Evolutionary conservation across 2,797 vertebrate genomes (phyloP).

Genomic region (Prunella strophiata): DNA sequence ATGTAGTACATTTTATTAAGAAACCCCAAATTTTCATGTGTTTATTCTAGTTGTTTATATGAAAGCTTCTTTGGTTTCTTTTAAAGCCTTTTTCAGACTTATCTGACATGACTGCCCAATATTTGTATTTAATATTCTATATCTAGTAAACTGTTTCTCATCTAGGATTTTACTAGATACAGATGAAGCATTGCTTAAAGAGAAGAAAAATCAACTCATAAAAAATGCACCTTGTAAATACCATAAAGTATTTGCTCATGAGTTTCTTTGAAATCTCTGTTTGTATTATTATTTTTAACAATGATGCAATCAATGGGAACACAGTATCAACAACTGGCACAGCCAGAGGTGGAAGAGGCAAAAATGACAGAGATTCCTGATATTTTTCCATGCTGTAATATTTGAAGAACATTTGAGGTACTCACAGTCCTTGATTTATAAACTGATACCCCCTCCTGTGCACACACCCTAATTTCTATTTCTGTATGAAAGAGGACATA

Average conservation of each 20-base stretch:
- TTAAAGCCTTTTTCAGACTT: neutral
- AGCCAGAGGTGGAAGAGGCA: neutral
- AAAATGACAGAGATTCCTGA: neutral
- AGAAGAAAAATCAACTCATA: conserved; percentile 58
- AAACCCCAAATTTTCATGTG: conserved; percentile 2
- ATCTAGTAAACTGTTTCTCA: conserved; percentile 40
- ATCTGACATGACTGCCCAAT: neutral
- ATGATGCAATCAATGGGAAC: neutral
- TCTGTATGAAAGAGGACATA: neutral
- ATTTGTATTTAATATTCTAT: conserved; percentile 33
- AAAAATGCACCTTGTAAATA: conserved; percentile 71
- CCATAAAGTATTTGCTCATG: conserved; percentile 40
- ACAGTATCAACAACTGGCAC: neutral
- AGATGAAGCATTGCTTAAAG: conserved; percentile 30
- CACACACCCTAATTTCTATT: neutral
- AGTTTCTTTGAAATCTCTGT: conserved; percentile 49
- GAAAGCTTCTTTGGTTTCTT: conserved; percentile 22
- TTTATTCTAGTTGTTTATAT: conserved; percentile 29
- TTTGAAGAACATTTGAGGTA: neutral
- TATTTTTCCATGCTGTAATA: neutral
- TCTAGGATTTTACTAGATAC: conserved; percentile 27
- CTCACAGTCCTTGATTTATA: neutral
- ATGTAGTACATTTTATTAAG: conserved; percentile 15
- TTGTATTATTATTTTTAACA: conserved; percentile 42
- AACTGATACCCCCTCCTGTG: neutral